phyloP scores from a whole-genome alignment of 2,113 vertebrate genomes.

The Gracilinanus agilis region DNA sequence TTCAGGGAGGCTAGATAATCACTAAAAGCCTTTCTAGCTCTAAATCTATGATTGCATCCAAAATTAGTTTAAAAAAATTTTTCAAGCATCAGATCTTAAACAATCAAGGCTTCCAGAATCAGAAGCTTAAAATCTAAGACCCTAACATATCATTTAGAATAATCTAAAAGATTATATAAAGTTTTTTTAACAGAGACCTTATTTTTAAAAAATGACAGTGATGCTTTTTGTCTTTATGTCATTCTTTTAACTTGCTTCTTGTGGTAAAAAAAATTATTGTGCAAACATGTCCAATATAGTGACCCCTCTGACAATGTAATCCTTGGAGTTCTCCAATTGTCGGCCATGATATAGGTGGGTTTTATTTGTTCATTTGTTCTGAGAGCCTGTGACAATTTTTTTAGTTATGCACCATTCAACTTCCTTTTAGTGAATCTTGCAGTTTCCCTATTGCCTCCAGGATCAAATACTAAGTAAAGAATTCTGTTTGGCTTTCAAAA shows the following conservation, averaged over 20 bases:
- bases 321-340: background rate
- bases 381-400: background rate
- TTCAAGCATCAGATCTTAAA: background rate
- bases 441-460: background rate
- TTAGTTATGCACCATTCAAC: background rate
- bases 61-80: background rate
- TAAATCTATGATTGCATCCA: background rate
- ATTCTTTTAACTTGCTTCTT: background rate
- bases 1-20: background rate
- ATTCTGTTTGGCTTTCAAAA: too few relatives aligned
- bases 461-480: too few relatives aligned
- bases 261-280: background rate
- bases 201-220: background rate
- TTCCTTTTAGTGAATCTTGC: background rate
- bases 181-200: background rate
- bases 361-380: background rate
- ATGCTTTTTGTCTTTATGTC: background rate
- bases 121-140: background rate
- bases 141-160: background rate
- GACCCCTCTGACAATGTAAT: background rate
- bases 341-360: background rate
- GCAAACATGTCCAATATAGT: background rate
- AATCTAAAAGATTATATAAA: background rate
- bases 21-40: background rate
- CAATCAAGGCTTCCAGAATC: background rate